Evolutionary conservation across 2,797 vertebrate species (phyloP), one percentile per base, ranked within the genome.

Genomic region (Rhinophrynus dorsalis): DNA sequence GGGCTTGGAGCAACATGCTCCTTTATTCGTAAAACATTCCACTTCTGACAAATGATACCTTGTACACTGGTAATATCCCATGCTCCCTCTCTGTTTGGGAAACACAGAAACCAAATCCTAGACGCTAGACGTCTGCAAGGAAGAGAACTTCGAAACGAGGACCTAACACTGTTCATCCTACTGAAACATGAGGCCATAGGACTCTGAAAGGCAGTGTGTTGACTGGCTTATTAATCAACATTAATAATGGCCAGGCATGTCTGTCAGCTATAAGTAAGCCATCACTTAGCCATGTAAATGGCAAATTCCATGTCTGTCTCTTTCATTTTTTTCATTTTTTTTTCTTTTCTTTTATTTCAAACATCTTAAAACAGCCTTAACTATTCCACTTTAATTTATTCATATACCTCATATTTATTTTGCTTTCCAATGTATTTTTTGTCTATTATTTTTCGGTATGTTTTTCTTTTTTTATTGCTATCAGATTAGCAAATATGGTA

Each of bases 121-220:
- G 64, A n/a, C 50, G 73, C 50, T 66, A 74, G 68, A 64, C 0
- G 9, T 33, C 52, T 70, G 75, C 84, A 77, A 78, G 74, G 80
- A 26, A 78, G 86, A 86, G 85, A 87, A 83, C 78, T 80, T 87
- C 85, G 88, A 87, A 86, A 85, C 81, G 86, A 87, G 95, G 96
- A 98, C 95, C 95, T 95, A 92, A 93, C 95, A 97, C 89, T 98
- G 95, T 93, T 96, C 90, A 90, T 86, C 80, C 84, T 81, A 81
- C 85, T 78, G 84, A 87, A 86, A 85, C 84, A 83, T 75, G 89
- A 93, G 91, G 91, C 92, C 93, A 93, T 92, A 91, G 87, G 85
- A 94, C 86, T 83, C 88, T 90, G 88, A 86, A 83, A 80, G 83
- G 81, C 79, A 79, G 85, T 66, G 20, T 56, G 32, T 77, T 66